Conservation (phyloP, 2,113 vertebrate genomes). For the Petromus typicus region DNA sequence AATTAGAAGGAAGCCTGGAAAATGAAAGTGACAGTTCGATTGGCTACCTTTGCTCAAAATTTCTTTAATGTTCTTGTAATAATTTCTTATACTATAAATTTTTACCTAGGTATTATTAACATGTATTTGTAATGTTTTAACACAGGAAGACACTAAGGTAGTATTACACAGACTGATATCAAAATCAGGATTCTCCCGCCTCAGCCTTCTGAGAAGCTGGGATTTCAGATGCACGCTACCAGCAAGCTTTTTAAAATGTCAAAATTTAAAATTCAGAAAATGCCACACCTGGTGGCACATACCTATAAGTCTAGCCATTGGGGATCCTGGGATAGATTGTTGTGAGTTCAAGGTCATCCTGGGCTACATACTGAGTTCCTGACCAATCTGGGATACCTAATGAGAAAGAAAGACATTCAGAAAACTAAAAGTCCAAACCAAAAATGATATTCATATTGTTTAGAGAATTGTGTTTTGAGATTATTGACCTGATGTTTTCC, state of each 20-base stretch:
- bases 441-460: neutral
- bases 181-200: neutral
- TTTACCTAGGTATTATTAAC: neutral
- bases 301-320: neutral
- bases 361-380: neutral
- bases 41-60: neutral
- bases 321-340: neutral
- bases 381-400: neutral
- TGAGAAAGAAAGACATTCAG: neutral
- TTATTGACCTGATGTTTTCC: neutral
- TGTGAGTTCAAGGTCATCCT: neutral
- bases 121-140: no score
- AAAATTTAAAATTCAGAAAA: neutral
- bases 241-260: neutral
- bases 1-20: neutral
- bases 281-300: neutral
- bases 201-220: neutral
- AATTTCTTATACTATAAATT: neutral
- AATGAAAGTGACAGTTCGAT: neutral
- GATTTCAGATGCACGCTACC: neutral
- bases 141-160: no score
- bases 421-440: neutral
- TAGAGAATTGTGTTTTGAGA: neutral
- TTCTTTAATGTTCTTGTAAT: neutral
- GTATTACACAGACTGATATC: neutral